These are phyloP conservation scores for Pteria penguin DNA, from an alignment of 2,888 invertebrate species.

Conservation along the genomic window DNA sequence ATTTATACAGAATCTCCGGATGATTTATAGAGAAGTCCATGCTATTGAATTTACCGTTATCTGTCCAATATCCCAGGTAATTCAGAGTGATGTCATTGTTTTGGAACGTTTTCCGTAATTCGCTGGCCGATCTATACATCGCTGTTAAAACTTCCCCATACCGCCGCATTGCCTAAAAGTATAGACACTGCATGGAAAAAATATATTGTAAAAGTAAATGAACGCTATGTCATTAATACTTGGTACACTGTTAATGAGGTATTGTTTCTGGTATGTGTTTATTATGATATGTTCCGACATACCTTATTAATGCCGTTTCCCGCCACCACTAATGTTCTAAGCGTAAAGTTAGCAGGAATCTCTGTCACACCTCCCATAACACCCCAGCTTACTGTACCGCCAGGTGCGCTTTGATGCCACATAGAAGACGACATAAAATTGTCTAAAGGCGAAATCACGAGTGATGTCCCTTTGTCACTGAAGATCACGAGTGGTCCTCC, in stretches of 20 bases:
- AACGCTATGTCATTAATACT: too few species aligned
- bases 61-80: conserved; percentile 71
- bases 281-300: too few species aligned
- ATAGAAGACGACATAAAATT: conserved; percentile 65
- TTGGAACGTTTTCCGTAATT: conserved; percentile 29
- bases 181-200: neutral
- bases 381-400: conserved; percentile 62
- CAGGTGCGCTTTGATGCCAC: conserved; percentile 50
- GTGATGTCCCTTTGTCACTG: conserved; percentile 55
- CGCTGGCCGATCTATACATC: conserved; percentile 54
- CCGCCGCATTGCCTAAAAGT: conserved; percentile 59
- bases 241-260: too few species aligned
- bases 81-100: conserved; percentile 59
- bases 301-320: conserved; percentile 66
- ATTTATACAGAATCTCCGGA: too few species aligned
- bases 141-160: conserved; percentile 61
- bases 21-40: too few species aligned
- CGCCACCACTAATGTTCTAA: conserved; percentile 63
- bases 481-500: conserved; percentile 65
- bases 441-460: conserved; percentile 61
- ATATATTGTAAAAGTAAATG: neutral
- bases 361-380: conserved; percentile 64
- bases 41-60: conserved; percentile 62
- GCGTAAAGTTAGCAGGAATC: conserved; percentile 56
- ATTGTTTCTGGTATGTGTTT: too few species aligned